These are phyloP conservation scores for Cnemophilus loriae DNA, from an alignment of 2,113 vertebrate genomes.

Conservation along the genomic window DNA sequence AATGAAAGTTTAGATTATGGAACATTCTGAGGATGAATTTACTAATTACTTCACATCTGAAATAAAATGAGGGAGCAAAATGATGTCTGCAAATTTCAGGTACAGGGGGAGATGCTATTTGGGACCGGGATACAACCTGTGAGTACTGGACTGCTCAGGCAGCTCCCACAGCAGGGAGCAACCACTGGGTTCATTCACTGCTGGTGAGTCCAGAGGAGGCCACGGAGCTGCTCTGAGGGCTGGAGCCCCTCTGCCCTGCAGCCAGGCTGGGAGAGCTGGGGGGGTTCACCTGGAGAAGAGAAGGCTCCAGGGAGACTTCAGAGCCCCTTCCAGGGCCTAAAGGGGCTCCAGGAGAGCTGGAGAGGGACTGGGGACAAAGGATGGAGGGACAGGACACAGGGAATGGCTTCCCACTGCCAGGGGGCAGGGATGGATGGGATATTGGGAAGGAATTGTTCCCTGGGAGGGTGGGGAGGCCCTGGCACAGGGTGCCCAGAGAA, in stretches of 20 bases:
- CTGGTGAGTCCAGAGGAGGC: not conserved
- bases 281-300: not conserved
- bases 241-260: not conserved
- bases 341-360: not conserved
- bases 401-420: not conserved
- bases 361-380: not conserved
- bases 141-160: not conserved
- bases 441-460: not conserved
- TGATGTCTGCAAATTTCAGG: not conserved
- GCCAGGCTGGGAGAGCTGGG: not conserved
- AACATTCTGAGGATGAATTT: not conserved
- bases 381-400: not conserved
- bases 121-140: fast-evolving
- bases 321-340: not conserved
- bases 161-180: not conserved
- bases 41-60: not conserved
- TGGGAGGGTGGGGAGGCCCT: not conserved
- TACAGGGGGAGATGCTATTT: not conserved
- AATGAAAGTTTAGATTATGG: not conserved
- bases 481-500: not conserved
- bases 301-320: not conserved
- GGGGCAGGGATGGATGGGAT: not conserved
- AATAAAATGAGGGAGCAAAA: not conserved
- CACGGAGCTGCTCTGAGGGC: fast-evolving
- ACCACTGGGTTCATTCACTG: not conserved